phyloP scores from a whole-genome alignment of 2,888 invertebrate species.

The Parapristionchus giblindavisi region DNA sequence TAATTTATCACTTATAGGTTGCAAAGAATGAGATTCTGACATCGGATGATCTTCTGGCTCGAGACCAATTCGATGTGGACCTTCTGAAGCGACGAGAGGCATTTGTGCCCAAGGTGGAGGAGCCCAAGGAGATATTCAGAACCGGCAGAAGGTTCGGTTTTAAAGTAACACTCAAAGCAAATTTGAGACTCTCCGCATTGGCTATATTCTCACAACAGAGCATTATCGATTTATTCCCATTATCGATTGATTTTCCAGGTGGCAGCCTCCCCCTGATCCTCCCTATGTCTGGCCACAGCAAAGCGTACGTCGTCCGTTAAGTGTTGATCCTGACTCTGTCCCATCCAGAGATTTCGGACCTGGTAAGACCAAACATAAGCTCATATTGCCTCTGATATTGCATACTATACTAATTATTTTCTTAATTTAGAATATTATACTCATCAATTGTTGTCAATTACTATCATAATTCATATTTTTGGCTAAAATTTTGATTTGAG shows the following conservation, averaged over 20 bases:
- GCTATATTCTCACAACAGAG: no score
- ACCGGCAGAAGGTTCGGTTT: conserved; percentile 49
- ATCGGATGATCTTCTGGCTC: conserved; percentile 65
- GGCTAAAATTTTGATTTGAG: neutral
- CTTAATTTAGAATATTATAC: no score
- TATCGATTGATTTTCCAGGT: no score
- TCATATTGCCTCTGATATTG: no score
- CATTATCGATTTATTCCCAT: no score
- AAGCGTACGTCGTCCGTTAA: conserved; percentile 51
- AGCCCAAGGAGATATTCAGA: conserved; percentile 56
- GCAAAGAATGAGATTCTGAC: conserved; percentile 67
- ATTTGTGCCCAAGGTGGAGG: conserved; percentile 66
- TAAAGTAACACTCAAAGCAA: neutral
- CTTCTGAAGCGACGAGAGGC: conserved; percentile 64
- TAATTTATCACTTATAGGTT: conserved; percentile 36
- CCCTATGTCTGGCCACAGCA: conserved; percentile 63
- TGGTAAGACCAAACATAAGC: conserved; percentile 38
- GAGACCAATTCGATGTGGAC: conserved; percentile 67
- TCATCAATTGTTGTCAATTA: no score
- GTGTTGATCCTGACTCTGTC: conserved; percentile 50
- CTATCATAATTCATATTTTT: neutral
- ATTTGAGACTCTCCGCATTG: no score
- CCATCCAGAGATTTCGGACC: conserved; percentile 54
- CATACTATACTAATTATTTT: no score
- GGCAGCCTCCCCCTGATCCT: conserved; percentile 70